Percentiles rank a stretch among this genome's conserved stretches.
Evolutionary conservation across 2,888 invertebrate species (phyloP).

Genomic region (Apotomis capreana): DNA sequence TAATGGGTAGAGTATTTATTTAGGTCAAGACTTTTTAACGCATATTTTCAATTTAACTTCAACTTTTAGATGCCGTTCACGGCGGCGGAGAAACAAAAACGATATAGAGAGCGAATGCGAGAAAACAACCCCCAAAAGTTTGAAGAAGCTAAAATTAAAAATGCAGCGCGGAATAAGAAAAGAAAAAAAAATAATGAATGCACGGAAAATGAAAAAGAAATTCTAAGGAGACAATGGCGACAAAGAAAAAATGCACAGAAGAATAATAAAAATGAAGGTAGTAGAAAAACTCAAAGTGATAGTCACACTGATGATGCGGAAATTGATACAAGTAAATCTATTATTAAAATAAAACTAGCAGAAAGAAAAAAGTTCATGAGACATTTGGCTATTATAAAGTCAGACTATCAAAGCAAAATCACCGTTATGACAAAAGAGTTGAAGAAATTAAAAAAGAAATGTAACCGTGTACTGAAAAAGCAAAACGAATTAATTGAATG

Average conservation of each 20-base stretch:
- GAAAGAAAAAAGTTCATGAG: neutral
- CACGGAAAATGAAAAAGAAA: neutral
- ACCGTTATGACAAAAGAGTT: too few relatives aligned
- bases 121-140: conserved; percentile 24
- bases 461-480: neutral
- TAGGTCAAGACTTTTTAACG: too few relatives aligned
- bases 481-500: conserved; percentile 1
- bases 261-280: neutral
- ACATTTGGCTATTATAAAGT: too few relatives aligned
- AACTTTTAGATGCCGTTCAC: conserved; percentile 6
- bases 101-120: conserved; percentile 26
- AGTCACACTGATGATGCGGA: neutral
- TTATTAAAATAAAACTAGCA: neutral
- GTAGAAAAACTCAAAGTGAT: neutral
- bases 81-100: conserved; percentile 20
- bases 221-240: conserved; percentile 7
- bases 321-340: neutral
- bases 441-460: neutral
- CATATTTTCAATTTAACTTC: neutral
- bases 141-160: conserved; percentile 19
- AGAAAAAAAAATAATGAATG: conserved; percentile 21
- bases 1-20: too few relatives aligned
- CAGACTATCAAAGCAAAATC: too few relatives aligned
- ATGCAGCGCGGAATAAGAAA: conserved; percentile 20
- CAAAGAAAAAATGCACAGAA: neutral